Evolutionary conservation across 2,888 invertebrate species (phyloP).

Genomic region (Ophion ellenae): DNA sequence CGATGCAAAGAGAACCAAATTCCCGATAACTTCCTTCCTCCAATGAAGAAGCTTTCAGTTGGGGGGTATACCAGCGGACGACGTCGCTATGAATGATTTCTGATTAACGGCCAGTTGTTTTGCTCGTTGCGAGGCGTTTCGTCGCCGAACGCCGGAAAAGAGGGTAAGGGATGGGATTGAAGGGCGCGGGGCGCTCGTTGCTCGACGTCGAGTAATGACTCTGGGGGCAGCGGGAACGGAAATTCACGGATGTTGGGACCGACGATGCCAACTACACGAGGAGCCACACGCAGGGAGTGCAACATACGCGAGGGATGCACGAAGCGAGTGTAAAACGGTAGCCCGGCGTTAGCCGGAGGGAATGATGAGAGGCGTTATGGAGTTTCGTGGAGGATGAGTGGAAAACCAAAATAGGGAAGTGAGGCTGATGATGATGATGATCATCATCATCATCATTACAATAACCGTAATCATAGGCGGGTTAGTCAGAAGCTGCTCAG

Average conservation of each 20-base stretch:
- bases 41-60: conserved; percentile 57
- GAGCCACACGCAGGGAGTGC: conserved; percentile 26
- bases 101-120: conserved; percentile 83
- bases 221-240: conserved; percentile 78
- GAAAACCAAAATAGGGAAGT: conserved; percentile 55
- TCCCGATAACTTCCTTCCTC: conserved; percentile 21
- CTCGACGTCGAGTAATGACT: conserved; percentile 83
- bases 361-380: conserved; percentile 62
- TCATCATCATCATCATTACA: conserved; percentile 76
- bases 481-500: conserved; percentile 61
- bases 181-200: conserved; percentile 78
- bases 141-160: conserved; percentile 44
- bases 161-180: conserved; percentile 62
- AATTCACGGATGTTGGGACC: conserved; percentile 73
- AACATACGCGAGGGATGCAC: conserved; percentile 31
- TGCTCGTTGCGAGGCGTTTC: conserved; percentile 60
- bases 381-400: conserved; percentile 63
- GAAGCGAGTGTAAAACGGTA: conserved; percentile 39
- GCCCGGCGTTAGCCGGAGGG: conserved; percentile 40
- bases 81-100: conserved; percentile 78
- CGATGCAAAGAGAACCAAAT: conserved; percentile 14
- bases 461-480: conserved; percentile 78
- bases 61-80: not conserved
- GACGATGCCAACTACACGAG: conserved; percentile 45
- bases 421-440: conserved; percentile 69